These are phyloP conservation scores for Carcina quercana DNA, from an alignment of 2,888 invertebrate genomes.

Conservation along the genomic window DNA sequence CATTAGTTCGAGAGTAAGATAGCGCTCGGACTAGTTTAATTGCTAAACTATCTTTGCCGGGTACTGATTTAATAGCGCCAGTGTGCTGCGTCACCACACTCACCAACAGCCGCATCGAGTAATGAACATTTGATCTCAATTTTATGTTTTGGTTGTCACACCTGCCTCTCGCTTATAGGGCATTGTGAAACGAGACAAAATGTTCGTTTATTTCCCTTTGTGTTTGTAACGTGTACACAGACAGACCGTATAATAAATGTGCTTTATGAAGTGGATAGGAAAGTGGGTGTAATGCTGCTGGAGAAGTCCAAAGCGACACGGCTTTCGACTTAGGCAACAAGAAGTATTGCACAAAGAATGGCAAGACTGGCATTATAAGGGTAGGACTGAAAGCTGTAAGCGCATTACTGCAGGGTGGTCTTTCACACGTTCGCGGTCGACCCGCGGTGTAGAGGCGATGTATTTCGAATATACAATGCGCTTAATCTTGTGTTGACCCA, in stretches of 20 bases:
- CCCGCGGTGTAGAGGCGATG: conserved; percentile 40
- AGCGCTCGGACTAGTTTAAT: conserved; percentile 53
- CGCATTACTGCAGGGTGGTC: conserved; percentile 60
- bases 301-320: conserved; percentile 42
- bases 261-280: not conserved
- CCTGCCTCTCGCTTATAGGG: not conserved
- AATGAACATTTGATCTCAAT: not conserved
- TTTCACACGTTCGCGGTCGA: conserved; percentile 32
- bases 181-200: conserved; percentile 1
- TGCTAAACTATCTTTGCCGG: conserved; percentile 47
- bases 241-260: not conserved
- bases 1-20: conserved; percentile 57
- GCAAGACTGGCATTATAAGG: conserved; percentile 60
- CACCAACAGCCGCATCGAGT: not conserved
- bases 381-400: conserved; percentile 56
- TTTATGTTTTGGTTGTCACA: conserved; percentile 1
- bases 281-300: conserved; percentile 3
- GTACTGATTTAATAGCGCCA: conserved; percentile 42
- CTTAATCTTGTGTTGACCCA: too few species aligned
- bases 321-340: conserved; percentile 60
- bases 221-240: not conserved
- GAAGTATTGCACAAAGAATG: conserved; percentile 31
- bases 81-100: conserved; percentile 20
- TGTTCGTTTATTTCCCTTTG: not conserved
- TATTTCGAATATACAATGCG: conserved; percentile 61